Conservation (phyloP, 2,797 vertebrate genomes). For the Acrossocheilus fasciatus region DNA sequence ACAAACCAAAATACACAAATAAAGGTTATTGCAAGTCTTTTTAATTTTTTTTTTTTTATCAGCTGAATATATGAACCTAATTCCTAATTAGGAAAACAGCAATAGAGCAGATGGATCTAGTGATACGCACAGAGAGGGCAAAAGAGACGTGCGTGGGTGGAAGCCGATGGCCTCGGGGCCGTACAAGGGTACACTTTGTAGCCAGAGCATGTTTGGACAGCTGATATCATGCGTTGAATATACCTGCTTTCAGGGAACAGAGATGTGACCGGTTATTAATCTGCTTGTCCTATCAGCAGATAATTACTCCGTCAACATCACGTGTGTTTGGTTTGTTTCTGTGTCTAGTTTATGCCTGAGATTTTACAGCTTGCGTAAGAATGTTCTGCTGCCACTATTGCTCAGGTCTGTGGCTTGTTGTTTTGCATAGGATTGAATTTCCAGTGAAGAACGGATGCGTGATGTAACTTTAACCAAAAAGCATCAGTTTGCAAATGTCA, state of each 20-base stretch:
- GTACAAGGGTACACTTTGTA: conserved; percentile 61
- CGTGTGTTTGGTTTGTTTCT: conserved; percentile 40
- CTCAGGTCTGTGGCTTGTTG: background rate
- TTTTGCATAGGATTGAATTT: background rate
- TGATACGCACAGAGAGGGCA: conserved; percentile 18
- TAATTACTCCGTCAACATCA: conserved; percentile 54
- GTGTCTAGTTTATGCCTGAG: conserved; percentile 8
- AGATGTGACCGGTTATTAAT: conserved; percentile 58
- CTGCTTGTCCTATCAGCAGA: conserved; percentile 49
- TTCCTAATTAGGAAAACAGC: background rate
- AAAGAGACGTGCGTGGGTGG: conserved; percentile 45
- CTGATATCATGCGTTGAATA: conserved; percentile 72
- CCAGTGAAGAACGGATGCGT: background rate
- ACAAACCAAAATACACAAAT: background rate
- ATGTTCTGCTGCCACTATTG: background rate
- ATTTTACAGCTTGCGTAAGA: conserved; percentile 38
- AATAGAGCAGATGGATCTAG: background rate
- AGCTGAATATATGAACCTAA: background rate
- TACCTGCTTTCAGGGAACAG: conserved; percentile 64
- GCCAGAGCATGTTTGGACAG: conserved; percentile 71
- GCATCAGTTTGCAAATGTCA: background rate
- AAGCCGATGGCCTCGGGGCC: conserved; percentile 34
- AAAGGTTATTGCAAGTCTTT: background rate
- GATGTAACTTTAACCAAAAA: conserved; percentile 1
- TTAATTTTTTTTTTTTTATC: too few relatives aligned